Evolutionary conservation across 2,888 invertebrate species (phyloP).

Genomic region (Isotomurus palustris): DNA sequence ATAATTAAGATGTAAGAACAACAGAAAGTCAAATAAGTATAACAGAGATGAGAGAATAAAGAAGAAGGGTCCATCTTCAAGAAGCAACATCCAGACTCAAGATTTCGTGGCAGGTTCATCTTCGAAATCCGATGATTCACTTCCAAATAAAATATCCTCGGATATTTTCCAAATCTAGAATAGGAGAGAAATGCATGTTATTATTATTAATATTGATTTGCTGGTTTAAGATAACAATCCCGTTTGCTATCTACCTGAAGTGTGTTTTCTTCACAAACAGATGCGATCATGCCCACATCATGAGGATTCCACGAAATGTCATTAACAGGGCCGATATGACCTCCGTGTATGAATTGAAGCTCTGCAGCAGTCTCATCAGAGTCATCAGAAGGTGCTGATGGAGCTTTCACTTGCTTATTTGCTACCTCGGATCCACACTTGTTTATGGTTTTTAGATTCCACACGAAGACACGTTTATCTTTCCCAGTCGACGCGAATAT

Average conservation of each 20-base stretch:
- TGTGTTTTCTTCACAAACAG: slow-evolving; percentile 24
- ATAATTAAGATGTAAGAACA: no score
- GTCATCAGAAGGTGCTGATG: background rate
- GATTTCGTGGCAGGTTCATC: no score
- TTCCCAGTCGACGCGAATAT: slow-evolving; percentile 21
- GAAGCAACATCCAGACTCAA: no score
- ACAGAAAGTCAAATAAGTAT: no score
- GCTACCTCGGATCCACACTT: background rate
- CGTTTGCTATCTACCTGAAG: slow-evolving; percentile 13
- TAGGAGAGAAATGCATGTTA: background rate
- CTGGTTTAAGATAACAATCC: no score
- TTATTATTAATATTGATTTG: background rate
- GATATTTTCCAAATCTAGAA: background rate
- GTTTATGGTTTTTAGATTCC: slow-evolving; percentile 14
- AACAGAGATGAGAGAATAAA: no score
- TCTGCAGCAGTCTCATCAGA: slow-evolving; percentile 14
- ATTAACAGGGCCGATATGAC: slow-evolving; percentile 15
- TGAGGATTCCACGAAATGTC: slow-evolving; percentile 26
- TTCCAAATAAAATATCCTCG: no score
- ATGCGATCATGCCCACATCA: slow-evolving; percentile 21
- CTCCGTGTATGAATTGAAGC: slow-evolving; percentile 21
- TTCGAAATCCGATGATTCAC: no score
- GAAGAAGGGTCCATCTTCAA: no score
- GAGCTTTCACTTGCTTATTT: background rate
- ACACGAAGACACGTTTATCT: slow-evolving; percentile 21